These are phyloP conservation scores for Lochmaea capreae DNA, from an alignment of 2,888 invertebrate genomes.

Conservation along the genomic window DNA sequence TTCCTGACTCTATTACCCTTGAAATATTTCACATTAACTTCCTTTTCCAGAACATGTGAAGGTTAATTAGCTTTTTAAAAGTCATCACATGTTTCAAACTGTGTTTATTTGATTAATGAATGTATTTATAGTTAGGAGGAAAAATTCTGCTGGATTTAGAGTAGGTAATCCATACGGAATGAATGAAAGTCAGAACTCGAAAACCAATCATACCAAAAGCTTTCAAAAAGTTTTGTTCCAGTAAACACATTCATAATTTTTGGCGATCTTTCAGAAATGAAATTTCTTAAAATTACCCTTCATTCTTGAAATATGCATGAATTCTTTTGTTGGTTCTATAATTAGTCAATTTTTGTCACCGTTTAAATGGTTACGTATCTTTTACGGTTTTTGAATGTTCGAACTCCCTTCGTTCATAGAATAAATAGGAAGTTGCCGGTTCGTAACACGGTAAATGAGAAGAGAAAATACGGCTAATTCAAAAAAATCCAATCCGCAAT, in stretches of 20 bases:
- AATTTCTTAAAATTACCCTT: no score
- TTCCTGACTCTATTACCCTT: no score
- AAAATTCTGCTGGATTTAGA: conserved; percentile 1
- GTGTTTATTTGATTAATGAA: conserved; percentile 15
- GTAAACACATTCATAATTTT: neutral
- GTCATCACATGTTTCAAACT: neutral
- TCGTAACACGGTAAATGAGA: neutral
- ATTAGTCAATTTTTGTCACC: neutral
- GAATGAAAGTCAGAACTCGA: neutral
- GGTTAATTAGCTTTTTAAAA: neutral
- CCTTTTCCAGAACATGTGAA: no score
- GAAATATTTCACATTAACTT: no score
- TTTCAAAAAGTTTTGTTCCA: conserved; percentile 5
- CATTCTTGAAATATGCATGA: neutral
- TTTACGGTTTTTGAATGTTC: neutral
- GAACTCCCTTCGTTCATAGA: neutral
- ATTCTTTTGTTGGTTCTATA: conserved; percentile 3
- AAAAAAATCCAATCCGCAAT: conserved; percentile 19
- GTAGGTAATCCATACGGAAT: conserved; percentile 2
- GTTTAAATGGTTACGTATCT: neutral
- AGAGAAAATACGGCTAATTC: neutral
- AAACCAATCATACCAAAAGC: conserved; percentile 8
- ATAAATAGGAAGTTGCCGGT: neutral
- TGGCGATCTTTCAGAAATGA: neutral
- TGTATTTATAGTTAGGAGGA: neutral